Conservation (phyloP, 2,888 invertebrate species). For the Drosophila nr. medialis region DNA sequence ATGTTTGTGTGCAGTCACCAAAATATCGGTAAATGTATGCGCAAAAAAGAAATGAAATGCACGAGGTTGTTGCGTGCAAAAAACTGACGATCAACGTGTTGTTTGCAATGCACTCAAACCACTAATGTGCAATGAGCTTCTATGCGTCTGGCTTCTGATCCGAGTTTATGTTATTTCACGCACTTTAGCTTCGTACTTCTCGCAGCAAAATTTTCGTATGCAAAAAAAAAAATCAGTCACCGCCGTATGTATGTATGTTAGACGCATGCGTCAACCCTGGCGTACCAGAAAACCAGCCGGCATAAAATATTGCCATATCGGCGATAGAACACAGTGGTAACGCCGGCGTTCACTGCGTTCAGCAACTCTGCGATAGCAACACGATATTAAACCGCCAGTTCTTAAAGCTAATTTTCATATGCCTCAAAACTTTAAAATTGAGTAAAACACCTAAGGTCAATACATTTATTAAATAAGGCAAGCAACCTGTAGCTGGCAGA, state of each 20-base stretch:
- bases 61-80: conserved; percentile 56
- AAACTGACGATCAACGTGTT: conserved; percentile 68
- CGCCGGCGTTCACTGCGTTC: not conserved
- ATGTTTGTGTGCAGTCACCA: conserved; percentile 44
- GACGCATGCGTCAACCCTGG: conserved; percentile 52
- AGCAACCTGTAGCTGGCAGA: not conserved
- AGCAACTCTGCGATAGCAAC: conserved; percentile 7
- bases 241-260: conserved; percentile 42
- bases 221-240: conserved; percentile 60
- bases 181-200: conserved; percentile 55
- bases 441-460: not conserved
- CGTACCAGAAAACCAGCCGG: conserved; percentile 50
- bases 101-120: conserved; percentile 50
- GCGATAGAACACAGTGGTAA: not conserved
- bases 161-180: conserved; percentile 50
- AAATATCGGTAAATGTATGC: conserved; percentile 74
- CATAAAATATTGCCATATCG: conserved; percentile 22
- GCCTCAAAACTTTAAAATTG: not conserved
- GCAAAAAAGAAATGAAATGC: conserved; percentile 63
- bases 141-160: conserved; percentile 33
- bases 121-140: conserved; percentile 37
- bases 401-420: not conserved
- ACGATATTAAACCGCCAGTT: conserved; percentile 1
- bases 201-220: conserved; percentile 59
- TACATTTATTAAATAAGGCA: not conserved